Conservation (phyloP, 2,888 invertebrate species). For the Balanococcus diminutus region DNA sequence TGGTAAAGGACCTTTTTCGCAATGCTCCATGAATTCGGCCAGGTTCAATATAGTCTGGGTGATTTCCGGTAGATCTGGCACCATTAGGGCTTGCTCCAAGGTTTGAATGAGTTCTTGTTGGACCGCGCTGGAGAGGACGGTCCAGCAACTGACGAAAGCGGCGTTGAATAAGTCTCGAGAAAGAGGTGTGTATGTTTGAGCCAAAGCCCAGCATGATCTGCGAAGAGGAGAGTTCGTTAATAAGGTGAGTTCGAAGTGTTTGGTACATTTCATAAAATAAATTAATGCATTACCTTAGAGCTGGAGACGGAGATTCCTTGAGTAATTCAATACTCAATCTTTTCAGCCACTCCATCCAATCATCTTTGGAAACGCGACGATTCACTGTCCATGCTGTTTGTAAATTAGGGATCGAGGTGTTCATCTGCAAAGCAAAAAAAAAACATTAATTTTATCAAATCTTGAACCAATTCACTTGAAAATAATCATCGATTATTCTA, state of each 20-base stretch:
- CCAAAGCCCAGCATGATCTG: conserved; percentile 86
- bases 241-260: neutral
- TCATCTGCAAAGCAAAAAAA: conserved; percentile 64
- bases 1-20: conserved; percentile 91
- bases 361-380: conserved; percentile 92
- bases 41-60: conserved; percentile 95
- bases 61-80: conserved; percentile 93
- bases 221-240: neutral
- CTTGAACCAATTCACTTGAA: neutral
- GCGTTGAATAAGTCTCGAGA: conserved; percentile 96
- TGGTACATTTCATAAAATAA: too few relatives aligned
- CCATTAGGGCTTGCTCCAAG: conserved; percentile 85
- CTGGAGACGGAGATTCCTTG: conserved; percentile 94
- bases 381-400: conserved; percentile 92
- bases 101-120: conserved; percentile 85
- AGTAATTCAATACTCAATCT: conserved; percentile 90
- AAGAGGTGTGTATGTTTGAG: conserved; percentile 91
- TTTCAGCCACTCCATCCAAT: conserved; percentile 97
- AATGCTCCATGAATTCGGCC: conserved; percentile 99
- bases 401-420: conserved; percentile 81
- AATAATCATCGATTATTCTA: neutral
- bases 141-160: conserved; percentile 99
- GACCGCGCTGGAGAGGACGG: conserved; percentile 81
- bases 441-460: neutral
- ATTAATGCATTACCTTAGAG: conserved; percentile 65